Conservation (phyloP, 1,140 invertebrate genomes). For the Papilio aristodemus region DNA sequence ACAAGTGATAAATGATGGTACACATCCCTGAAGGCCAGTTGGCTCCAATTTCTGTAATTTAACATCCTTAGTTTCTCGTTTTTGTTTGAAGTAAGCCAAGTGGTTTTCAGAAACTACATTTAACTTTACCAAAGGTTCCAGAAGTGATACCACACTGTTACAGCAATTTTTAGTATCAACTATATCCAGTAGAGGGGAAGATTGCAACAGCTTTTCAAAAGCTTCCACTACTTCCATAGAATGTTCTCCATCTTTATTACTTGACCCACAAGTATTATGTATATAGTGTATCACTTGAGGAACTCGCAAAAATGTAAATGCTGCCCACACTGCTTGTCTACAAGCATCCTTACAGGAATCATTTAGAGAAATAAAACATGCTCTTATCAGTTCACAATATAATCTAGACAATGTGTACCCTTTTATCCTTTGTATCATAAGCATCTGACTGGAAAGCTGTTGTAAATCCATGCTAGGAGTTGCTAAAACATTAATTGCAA, state of each 20-base stretch:
- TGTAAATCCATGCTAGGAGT: conserved; percentile 89
- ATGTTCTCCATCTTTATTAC: conserved; percentile 82
- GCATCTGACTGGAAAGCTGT: conserved; percentile 88
- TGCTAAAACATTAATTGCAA: conserved; percentile 87
- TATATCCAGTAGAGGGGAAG: conserved; percentile 91
- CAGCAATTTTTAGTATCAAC: conserved; percentile 94
- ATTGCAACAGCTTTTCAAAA: conserved; percentile 90
- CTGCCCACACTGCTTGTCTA: conserved; percentile 93
- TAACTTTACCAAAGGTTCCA: conserved; percentile 90
- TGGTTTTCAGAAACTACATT: conserved; percentile 91
- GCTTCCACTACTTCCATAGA: conserved; percentile 90
- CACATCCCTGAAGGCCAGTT: conserved; percentile 82
- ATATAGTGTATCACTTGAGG: conserved; percentile 89
- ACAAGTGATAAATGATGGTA: conserved; percentile 89
- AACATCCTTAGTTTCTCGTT: conserved; percentile 81
- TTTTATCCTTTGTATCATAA: conserved; percentile 91
- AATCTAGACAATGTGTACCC: conserved; percentile 85
- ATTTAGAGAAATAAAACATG: conserved; percentile 93
- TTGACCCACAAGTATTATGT: conserved; percentile 80
- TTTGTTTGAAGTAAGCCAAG: conserved; percentile 85
- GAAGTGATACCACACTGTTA: conserved; percentile 91
- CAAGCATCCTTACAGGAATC: conserved; percentile 87
- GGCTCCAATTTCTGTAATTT: conserved; percentile 84
- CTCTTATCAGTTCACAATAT: conserved; percentile 93
- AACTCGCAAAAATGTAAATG: conserved; percentile 95